phyloP scores from a whole-genome alignment of 2,113 vertebrate genomes.

The Chitala chitala region DNA sequence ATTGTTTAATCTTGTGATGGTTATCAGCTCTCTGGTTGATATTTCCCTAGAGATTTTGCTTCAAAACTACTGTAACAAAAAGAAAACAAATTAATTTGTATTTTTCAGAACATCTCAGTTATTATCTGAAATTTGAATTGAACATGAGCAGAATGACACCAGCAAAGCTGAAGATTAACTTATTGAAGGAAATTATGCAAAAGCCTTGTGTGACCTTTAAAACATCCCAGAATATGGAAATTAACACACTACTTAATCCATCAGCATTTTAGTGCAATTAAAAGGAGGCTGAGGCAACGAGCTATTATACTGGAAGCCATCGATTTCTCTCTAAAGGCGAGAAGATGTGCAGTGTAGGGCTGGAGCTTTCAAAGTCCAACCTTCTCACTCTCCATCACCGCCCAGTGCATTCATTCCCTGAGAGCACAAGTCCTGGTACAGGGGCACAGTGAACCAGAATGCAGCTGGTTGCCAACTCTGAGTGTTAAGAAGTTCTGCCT shows the following conservation, averaged over 20 bases:
- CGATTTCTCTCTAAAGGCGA: slow-evolving; percentile 26
- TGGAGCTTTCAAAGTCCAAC: neutral
- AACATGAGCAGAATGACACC: slow-evolving; percentile 26
- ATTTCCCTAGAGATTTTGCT: neutral
- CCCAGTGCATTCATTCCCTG: neutral
- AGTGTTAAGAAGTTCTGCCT: neutral
- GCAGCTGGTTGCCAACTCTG: neutral
- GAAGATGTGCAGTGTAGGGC: neutral
- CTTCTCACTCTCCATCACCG: neutral
- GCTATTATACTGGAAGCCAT: slow-evolving; percentile 6
- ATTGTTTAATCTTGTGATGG: neutral
- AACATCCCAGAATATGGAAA: slow-evolving; percentile 34
- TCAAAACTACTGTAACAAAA: slow-evolving; percentile 5
- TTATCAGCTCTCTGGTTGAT: neutral
- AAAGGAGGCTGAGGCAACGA: neutral
- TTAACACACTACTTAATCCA: slow-evolving; percentile 36
- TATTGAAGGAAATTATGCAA: slow-evolving; percentile 30
- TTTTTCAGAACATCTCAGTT: neutral
- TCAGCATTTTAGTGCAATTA: slow-evolving; percentile 30
- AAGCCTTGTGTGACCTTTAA: slow-evolving; percentile 34
- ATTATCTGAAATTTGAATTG: slow-evolving; percentile 1
- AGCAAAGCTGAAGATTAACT: slow-evolving; percentile 25
- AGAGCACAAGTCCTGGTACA: neutral
- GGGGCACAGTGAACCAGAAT: neutral
- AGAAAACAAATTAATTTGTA: slow-evolving; percentile 9